Evolutionary conservation across 2,113 vertebrate species (phyloP).

Genomic region (Ophiodon elongatus): DNA sequence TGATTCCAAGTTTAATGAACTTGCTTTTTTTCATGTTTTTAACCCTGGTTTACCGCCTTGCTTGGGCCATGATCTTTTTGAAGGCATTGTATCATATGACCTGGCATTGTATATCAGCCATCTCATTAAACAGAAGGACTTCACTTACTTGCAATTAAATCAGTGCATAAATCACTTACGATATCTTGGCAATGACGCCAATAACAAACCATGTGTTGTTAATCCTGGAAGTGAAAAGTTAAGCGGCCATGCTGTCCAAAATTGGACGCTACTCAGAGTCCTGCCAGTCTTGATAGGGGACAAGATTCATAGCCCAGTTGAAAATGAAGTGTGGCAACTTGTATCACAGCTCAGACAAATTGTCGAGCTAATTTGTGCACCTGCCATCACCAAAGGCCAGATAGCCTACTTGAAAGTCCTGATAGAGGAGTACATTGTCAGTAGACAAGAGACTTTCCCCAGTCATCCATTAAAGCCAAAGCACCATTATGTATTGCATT

Average conservation of each 20-base stretch:
- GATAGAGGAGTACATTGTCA: background rate
- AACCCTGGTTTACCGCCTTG: no score
- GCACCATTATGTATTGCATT: background rate
- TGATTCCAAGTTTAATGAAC: no score
- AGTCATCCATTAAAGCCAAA: background rate
- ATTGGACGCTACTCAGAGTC: background rate
- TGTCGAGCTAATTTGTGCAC: background rate
- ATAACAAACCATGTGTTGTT: background rate
- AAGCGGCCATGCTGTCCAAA: background rate
- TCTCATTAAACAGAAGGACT: no score
- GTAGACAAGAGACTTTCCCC: background rate
- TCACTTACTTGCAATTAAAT: background rate
- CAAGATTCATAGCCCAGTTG: background rate
- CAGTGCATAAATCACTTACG: background rate
- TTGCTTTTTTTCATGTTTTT: no score
- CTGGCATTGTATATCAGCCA: no score
- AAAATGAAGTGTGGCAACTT: background rate
- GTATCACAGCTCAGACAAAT: background rate
- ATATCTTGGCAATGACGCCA: background rate
- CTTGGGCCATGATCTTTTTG: no score
- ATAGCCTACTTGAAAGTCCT: background rate
- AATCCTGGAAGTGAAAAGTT: background rate
- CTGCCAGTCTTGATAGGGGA: background rate
- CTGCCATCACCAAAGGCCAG: background rate
- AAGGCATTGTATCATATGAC: no score